Conservation (phyloP, 2,797 vertebrate genomes). For the Macroramphosus scolopax region DNA sequence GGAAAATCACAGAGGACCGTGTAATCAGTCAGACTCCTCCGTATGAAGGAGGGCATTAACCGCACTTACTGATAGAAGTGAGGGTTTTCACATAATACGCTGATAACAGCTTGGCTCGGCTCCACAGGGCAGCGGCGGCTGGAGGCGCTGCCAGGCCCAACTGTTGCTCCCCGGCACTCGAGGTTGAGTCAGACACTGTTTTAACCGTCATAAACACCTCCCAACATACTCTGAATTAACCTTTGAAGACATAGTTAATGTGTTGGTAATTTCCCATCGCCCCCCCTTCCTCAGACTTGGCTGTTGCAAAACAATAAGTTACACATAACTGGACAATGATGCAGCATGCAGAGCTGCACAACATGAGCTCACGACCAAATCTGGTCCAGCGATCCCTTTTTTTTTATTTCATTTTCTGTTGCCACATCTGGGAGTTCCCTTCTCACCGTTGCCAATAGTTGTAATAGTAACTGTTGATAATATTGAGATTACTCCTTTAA, state of each 20-base stretch:
- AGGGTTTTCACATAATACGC: too few species aligned
- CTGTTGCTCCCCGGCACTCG: too few species aligned
- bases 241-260: too few species aligned
- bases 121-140: too few species aligned
- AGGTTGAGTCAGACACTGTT: too few species aligned
- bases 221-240: too few species aligned
- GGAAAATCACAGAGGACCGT: slow-evolving; percentile 10
- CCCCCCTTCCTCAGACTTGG: background rate
- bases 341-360: background rate
- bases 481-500: too few species aligned
- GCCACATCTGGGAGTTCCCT: too few species aligned
- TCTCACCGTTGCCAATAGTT: too few species aligned
- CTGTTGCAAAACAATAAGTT: slow-evolving; percentile 26
- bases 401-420: background rate
- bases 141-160: too few species aligned
- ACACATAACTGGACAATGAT: slow-evolving; percentile 12
- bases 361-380: background rate
- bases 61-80: slow-evolving; percentile 10
- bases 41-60: slow-evolving; percentile 8
- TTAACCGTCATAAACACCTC: too few species aligned
- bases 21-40: slow-evolving; percentile 3
- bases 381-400: background rate
- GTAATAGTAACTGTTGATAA: too few species aligned
- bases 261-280: slow-evolving; percentile 6
- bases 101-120: slow-evolving; percentile 12